These are phyloP conservation scores for Macropus fuliginosus DNA, from an alignment of 2,797 vertebrate genomes.

Conservation along the genomic window DNA sequence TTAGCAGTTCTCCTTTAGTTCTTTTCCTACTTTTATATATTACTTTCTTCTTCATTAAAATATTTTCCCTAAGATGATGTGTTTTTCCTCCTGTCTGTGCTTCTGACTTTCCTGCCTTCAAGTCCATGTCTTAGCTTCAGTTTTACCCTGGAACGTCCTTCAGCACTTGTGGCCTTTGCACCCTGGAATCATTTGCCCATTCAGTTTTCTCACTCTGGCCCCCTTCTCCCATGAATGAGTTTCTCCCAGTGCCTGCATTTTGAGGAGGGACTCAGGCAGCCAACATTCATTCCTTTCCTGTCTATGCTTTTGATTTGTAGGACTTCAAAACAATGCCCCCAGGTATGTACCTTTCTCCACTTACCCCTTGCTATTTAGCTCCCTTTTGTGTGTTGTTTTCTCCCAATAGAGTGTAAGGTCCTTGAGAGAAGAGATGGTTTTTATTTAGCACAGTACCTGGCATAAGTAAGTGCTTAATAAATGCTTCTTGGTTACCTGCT, in stretches of 20 bases:
- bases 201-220: neutral
- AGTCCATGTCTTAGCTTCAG: neutral
- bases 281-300: neutral
- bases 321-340: neutral
- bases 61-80: constrained; percentile 62
- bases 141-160: neutral
- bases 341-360: neutral
- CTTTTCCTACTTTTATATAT: constrained; percentile 64
- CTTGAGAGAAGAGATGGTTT: neutral
- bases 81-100: neutral
- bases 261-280: neutral
- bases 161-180: neutral
- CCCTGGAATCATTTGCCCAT: neutral
- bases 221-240: neutral
- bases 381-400: neutral
- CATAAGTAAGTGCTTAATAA: neutral
- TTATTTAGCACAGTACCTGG: neutral
- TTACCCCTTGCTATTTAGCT: neutral
- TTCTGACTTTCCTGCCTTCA: neutral
- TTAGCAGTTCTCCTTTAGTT: constrained; percentile 52
- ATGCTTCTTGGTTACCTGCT: neutral
- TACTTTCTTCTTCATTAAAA: constrained; percentile 59
- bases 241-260: neutral
- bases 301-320: neutral
- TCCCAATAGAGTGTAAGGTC: neutral